Evolutionary conservation across 1,140 invertebrate species (phyloP), one percentile per base, ranked within the genome.

Genomic region (Cardiocondyla obscurior): DNA sequence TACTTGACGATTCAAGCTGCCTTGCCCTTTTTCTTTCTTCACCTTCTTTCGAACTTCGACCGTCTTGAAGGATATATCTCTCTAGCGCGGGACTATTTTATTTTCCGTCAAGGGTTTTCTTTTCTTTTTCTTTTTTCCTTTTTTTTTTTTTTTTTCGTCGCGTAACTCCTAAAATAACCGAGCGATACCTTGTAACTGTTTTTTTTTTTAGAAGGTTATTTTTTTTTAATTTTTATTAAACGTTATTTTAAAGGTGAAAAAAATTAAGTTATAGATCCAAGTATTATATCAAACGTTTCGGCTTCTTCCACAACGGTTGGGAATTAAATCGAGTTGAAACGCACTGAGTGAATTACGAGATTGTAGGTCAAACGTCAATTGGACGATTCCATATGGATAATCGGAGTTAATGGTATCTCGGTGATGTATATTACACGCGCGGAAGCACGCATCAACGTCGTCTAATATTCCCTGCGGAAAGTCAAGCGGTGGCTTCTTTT

Each of bases 301-400:
- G 53, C 6, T 51, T 69, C 30, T 33, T 36, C 10, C 6, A 33
- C 6, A 69, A 51, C 12, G 19, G 28, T 51, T 69, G 4, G 19
- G 28, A 30, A 69, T 58, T 42, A 58, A 58, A 39, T 73, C 22
- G 25, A 1, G 39, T 4, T 22, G 12, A 44, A 60, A 60, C 12
- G 55, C 53, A n/a, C 25, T 60, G 70, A 73, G 30, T 57, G 36
- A 60, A 74, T 74, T 44, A 44, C 39, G 4, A 36, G 36, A 42
- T 74, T 74, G 70, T 74, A 74, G 70, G 70, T 57, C 51, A 73
- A 8, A 73, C 25, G 25, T 74, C 36, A 28, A 74, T 74, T 60
- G 16, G 25, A 55, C 8, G 22, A 58, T 73, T 60, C 7, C 22
- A 46, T 74, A 60, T 19, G 39, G 10, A 39, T 73, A 73, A 73